Base-by-base conservation (phyloP, 2,113 vertebrate species). In the Martes martes region DNA sequence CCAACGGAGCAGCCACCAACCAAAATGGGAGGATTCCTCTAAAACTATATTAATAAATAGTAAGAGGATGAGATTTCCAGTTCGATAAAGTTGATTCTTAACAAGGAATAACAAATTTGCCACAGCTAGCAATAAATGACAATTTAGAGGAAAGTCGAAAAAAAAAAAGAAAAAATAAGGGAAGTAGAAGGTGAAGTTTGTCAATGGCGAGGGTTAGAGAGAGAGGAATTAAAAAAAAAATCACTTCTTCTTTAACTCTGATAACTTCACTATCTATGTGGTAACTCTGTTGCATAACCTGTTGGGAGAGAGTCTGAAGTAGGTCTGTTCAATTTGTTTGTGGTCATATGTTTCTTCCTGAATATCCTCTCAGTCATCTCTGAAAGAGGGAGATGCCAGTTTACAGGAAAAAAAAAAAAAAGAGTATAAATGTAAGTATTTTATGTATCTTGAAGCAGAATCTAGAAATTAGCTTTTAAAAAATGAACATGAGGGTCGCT, bases 31-130 rank as follows among this genome's bases (percentile, higher is more conserved):
- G 98, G 98, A 96, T 99, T 99, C 98, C 95, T 98, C 98, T 98
- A 98, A 98, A 99, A 98, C 97, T 98, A 59, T 98, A 98, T 99
- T 98, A 99, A 98, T 98, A 98, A 98, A 98, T 93, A 98, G 97
- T 95, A 94, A 98, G 92, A 98, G 87, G 98, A 89, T 96, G 97
- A 98, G 96, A 98, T 98, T 98, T 98, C 97, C 98, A 98, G 98
- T 98, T 98, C 98, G 94, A 91, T 98, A 98, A 96, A 96, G 89
- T 87, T 98, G 96, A 86, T 98, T 98, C 94, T 98, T 98, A 96
- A 97, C 87, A 88, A 98, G 93, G 61, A 98, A 81, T 97, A 98
- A 89, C 39, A 95, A 47, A 83, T 52, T 85, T 97, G 96, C 94
- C 96, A 95, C 81, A 93, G 19, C 31, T 96, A 93, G 81, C 83